Evolutionary conservation across 2,888 invertebrate genomes (phyloP), one percentile per base, ranked within the genome.

Genomic region (Mythimna lalbum): DNA sequence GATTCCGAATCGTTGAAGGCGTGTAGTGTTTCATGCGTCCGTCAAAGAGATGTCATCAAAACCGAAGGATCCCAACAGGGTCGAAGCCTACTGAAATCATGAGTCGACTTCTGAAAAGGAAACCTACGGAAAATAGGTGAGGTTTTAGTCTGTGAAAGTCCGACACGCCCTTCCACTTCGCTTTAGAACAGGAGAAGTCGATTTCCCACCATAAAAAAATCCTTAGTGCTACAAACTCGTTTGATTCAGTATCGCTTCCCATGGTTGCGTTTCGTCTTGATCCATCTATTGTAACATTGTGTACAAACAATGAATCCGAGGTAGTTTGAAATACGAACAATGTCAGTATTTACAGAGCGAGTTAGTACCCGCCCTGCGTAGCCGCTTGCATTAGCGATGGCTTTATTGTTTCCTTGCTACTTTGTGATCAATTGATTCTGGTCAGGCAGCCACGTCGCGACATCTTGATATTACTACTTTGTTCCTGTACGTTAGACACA

Each of bases 371-470:
- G 31, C 62, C 73, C 65, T 69, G 69, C 66, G 78, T 69, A 73
- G 62, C 43, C 33, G 61, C 68, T 73, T 73, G 71, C 74, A 70
- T 85, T 80, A 70, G 77, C 69, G 57, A 81, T 74, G 63, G 63
- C 56, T 84, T 87, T 87, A 87, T 80, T 77, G 83, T 84, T 84
- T 84, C 56, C 64, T 72, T 43, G 87, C 88, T 86, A 88, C 87
- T 88, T 88, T 88, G 89, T 90, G 81, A 78, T 80, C 85, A 87
- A 87, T 88, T 86, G 88, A 86, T 86, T 78, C 79, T 66, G 73
- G 74, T 68, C 76, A 80, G 76, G 78, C 60, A 10, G 72, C 70
- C 73, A 85, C 76, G 77, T 80, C 69, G 77, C 63, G 70, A 68
- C 65, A 63, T 82, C 70, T 80, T 75, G 76, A 76, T 78, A 73